Evolutionary conservation across 2,113 vertebrate species (phyloP), one percentile per base, ranked within the genome.

Genomic region (Megaceryle maxima): DNA sequence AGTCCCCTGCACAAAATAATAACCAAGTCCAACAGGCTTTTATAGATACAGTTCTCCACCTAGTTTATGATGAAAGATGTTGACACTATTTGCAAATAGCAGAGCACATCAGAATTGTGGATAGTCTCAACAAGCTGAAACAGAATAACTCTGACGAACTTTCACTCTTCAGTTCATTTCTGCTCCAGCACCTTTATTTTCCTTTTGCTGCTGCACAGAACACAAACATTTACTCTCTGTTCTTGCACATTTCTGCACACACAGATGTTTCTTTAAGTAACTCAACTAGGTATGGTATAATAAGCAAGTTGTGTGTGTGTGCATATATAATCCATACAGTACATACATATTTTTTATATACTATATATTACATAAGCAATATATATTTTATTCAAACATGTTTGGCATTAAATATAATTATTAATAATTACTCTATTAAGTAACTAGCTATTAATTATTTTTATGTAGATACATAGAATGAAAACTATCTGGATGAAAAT

Each of bases 101-200:
- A 64, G n/a, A 91, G 57, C 35, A 68, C 44, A 84, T 37, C 15
- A 64, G 35, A 94, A 91, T 85, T 22, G 9, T 28, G 63, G 69
- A 60, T 33, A 8, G 26, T 92, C 46, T 74, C 59, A 89, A 37
- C 57, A 41, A 91, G 28, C n/a, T 73, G 75, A 69, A 94, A 76
- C 17, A 55, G 19, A 64, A 60, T 21, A 44, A 24, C 19, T 51
- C 31, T 8, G 29, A 89, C 26, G 29, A 94, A 48, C 15, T 84
- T 44, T 5, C 5, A 31, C 6, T 28, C 33, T 35, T 16, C 14
- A 10, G 21, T 46, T 91, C 50, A 22, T 85, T 76, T 79, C 55
- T 73, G 21, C 13, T 63, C 22, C 46, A 39, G 6, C 33, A 50
- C 37, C 63, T 81, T 57, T 26, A 74, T 57, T 85, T 44, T 75